Evolutionary conservation across 2,888 invertebrate genomes (phyloP), one percentile per base, ranked within the genome.

Genomic region (Lacanobia wlatinum): DNA sequence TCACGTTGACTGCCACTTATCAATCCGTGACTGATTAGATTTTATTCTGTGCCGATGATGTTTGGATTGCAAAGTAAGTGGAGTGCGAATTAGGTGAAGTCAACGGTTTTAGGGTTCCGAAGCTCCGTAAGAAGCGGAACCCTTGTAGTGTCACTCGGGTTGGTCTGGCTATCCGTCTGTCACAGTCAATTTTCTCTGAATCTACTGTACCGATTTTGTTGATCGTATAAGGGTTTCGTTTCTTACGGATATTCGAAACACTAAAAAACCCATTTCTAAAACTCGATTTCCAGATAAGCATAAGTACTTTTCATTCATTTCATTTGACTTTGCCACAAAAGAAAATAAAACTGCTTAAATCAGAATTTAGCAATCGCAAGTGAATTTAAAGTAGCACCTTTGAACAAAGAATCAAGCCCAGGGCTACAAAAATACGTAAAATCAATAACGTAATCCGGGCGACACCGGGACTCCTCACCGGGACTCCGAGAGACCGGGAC

Each of bases 361-460:
- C 28, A 53, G n/a, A 18, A 34, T 56, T 18, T 8, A 43, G 23
- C 7, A 16, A 71, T 16, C 34, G 28, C 43, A 23, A 73, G 23
- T 58, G 18, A 43, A 50, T 53, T 68, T 55, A 48, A 40, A 56
- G 18, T 62, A 38, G 5, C 7, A 58, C 28, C 8, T 69, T 55
- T 50, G 18, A 52, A 70, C 16, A 69, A 67, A 67, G 18, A 38
- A 7, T n/a, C 14, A 43, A n/a, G 14, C 18, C 40, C 52, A 28
- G 58, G 38, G 46, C 40, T 58, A 60, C 52, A 76, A 62, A 73
- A 79, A 83, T 67, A 70, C 28, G 65, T 56, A 60, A 68, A 80
- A 84, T 84, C 84, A 75, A 84, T 84, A 84, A 52, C 1, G 10
- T 46, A 21, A 78, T n/a, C 61, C 38, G 38, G 9, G 64, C 38